These are phyloP conservation scores for Brassicogethes aeneus DNA, from an alignment of 2,888 invertebrate genomes.

Conservation along the genomic window DNA sequence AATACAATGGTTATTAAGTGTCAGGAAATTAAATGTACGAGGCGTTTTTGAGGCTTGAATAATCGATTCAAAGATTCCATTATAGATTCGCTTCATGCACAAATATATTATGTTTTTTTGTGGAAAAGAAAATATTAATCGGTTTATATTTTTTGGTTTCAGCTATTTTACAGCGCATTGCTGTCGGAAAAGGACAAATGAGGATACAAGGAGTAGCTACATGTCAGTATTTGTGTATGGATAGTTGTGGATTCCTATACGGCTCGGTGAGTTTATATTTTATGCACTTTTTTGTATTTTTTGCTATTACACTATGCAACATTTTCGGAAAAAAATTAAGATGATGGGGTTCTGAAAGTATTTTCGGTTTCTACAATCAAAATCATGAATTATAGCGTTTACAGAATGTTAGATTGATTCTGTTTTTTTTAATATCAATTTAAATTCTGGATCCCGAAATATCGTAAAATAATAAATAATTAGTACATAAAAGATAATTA, in stretches of 20 bases:
- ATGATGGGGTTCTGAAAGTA: no score
- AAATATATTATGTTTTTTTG: neutral
- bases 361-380: no score
- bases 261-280: slow-evolving; percentile 76
- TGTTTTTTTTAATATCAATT: no score
- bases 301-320: no score
- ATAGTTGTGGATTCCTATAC: slow-evolving; percentile 77
- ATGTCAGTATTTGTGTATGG: slow-evolving; percentile 84
- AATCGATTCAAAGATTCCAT: neutral
- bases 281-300: no score
- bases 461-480: no score
- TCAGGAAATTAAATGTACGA: neutral
- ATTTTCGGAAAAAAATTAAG: no score
- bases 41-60: neutral
- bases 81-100: neutral
- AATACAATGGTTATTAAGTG: neutral
- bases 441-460: no score
- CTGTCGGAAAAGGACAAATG: slow-evolving; percentile 69
- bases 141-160: slow-evolving; percentile 38
- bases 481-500: no score
- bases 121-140: slow-evolving; percentile 2
- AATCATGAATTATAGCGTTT: no score
- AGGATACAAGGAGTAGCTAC: slow-evolving; percentile 83
- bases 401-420: no score
- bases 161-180: slow-evolving; percentile 63